phyloP scores from a whole-genome alignment of 2,113 vertebrate species.

The Hyperoodon ampullatus region DNA sequence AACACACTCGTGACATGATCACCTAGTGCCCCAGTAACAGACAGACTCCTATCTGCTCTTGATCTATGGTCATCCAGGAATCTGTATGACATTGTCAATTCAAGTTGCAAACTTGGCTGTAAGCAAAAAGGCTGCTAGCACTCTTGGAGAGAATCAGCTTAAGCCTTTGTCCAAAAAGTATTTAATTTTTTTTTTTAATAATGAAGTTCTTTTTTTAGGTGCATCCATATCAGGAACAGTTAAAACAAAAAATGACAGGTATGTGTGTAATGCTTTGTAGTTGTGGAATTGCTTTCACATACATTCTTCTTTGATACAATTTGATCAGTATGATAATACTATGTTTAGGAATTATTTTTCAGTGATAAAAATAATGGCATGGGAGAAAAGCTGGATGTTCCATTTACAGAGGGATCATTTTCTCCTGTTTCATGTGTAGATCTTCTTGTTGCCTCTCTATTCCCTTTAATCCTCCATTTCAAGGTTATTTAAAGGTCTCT shows the following conservation, averaged over 20 bases:
- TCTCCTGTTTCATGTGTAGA: background rate
- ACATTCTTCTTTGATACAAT: background rate
- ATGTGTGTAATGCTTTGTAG: background rate
- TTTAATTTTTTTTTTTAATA: background rate
- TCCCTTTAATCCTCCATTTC: too few relatives aligned
- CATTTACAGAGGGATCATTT: background rate
- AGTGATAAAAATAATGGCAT: background rate
- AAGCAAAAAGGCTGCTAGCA: background rate
- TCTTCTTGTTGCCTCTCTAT: background rate
- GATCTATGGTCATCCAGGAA: background rate
- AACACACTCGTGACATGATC: background rate
- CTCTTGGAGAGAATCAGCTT: background rate
- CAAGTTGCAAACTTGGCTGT: background rate
- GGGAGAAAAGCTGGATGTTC: background rate
- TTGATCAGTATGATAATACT: background rate
- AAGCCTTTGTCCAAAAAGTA: background rate
- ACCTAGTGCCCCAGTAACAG: background rate
- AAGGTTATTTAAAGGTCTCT: background rate
- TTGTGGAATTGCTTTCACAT: background rate
- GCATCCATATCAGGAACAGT: background rate
- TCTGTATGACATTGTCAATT: background rate
- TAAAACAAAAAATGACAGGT: background rate
- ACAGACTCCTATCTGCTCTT: background rate
- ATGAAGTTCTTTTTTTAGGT: background rate
- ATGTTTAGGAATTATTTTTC: background rate